These are phyloP conservation scores for Dicaeum eximium DNA, from an alignment of 2,113 vertebrate species.

Conservation along the genomic window DNA sequence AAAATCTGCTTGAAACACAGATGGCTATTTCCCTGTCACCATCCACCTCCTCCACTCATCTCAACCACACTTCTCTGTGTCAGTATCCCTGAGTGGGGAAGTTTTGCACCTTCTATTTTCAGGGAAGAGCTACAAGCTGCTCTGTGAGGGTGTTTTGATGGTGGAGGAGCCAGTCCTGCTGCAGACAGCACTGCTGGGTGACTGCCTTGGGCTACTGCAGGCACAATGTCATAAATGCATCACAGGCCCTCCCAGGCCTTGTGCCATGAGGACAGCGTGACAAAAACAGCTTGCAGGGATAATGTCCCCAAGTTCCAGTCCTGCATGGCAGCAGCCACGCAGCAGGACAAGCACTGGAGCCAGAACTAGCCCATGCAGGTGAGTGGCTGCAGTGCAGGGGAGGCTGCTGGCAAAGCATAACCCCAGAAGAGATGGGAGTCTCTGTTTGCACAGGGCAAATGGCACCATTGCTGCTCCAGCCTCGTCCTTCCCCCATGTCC, in stretches of 20 bases:
- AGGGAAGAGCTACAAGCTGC: not conserved
- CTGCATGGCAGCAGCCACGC: not conserved
- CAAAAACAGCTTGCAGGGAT: not conserved
- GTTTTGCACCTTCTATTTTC: not conserved
- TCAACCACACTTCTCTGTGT: not conserved
- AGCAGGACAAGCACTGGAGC: not conserved
- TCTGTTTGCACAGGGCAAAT: not conserved
- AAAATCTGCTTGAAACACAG: slow-evolving; percentile 18
- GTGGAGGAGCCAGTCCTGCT: not conserved
- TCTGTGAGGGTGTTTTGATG: not conserved
- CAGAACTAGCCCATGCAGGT: not conserved
- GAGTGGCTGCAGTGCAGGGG: not conserved
- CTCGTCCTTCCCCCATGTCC: not conserved
- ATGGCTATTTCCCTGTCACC: slow-evolving; percentile 4
- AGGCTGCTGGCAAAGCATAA: not conserved
- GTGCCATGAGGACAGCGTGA: not conserved
- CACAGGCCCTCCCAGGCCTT: not conserved
- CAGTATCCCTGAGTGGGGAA: not conserved
- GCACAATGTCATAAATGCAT: not conserved
- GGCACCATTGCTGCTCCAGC: not conserved
- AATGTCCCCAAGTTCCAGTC: accelerated
- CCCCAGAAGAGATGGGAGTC: not conserved
- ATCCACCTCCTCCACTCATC: not conserved
- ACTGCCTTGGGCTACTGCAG: not conserved
- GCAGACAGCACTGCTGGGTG: not conserved